These are phyloP conservation scores for Ectemnius cavifrons DNA, from an alignment of 2,888 invertebrate species.

Conservation along the genomic window DNA sequence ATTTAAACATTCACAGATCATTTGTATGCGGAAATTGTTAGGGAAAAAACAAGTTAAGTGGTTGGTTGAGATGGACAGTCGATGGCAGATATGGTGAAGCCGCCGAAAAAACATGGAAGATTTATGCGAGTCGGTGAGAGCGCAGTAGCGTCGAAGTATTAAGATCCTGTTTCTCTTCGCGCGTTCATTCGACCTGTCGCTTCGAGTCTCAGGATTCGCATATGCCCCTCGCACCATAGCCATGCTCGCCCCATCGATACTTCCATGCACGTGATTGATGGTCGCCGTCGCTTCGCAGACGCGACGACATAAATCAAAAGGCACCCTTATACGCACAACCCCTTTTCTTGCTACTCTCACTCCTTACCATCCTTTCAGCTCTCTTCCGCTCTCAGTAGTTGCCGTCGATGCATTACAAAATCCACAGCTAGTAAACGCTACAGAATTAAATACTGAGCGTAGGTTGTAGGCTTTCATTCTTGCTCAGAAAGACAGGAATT, in stretches of 20 bases:
- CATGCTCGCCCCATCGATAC: conserved; percentile 28
- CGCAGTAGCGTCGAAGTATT: conserved; percentile 9
- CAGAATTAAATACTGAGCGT: conserved; percentile 62
- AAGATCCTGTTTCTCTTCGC: conserved; percentile 30
- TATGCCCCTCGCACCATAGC: conserved; percentile 16
- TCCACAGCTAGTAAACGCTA: conserved; percentile 60
- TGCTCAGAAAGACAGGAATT: conserved; percentile 53
- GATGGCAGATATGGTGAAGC: no score
- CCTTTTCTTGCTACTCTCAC: conserved; percentile 44
- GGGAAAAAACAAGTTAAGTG: no score
- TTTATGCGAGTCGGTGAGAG: not conserved
- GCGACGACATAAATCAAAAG: conserved; percentile 70
- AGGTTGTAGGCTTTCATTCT: conserved; percentile 49
- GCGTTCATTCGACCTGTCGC: conserved; percentile 51
- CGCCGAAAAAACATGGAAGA: not conserved
- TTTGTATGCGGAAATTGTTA: no score
- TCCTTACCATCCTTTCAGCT: not conserved
- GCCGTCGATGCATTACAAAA: conserved; percentile 51
- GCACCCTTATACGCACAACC: conserved; percentile 41
- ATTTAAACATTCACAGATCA: no score
- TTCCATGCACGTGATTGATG: conserved; percentile 66
- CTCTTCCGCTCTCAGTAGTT: conserved; percentile 18
- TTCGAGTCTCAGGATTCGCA: conserved; percentile 44
- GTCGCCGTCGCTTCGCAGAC: conserved; percentile 61
- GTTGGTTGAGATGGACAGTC: no score